Percentiles rank a stretch among this genome's conserved stretches.
Conservation (phyloP, 1,140 invertebrate species). For the Nymphalis io region DNA sequence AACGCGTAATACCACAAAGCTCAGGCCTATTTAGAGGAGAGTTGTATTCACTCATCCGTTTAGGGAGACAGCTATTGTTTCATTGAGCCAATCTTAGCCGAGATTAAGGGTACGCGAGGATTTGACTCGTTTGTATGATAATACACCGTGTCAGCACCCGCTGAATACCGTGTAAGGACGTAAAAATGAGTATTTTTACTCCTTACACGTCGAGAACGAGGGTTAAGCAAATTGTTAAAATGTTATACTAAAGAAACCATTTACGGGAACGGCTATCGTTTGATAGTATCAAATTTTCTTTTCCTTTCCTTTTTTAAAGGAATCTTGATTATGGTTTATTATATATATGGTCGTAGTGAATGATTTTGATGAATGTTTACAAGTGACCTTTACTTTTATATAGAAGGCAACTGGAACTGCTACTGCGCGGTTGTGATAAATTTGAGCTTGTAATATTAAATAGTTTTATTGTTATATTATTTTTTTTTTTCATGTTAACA, state of each 20-base stretch:
- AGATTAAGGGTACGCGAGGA: conserved; percentile 35
- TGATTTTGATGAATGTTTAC: no score
- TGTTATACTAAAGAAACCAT: background rate
- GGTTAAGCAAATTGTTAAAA: conserved; percentile 17
- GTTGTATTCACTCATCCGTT: conserved; percentile 45
- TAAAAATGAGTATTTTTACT: conserved; percentile 23
- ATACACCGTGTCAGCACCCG: conserved; percentile 13
- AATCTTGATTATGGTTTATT: no score
- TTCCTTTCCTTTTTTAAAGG: no score
- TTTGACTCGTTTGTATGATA: conserved; percentile 42
- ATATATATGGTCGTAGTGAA: no score
- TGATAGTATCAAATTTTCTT: no score
- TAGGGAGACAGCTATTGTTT: conserved; percentile 43
- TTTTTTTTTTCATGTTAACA: no score
- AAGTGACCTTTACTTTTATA: no score
- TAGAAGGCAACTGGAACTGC: no score
- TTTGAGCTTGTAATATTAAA: no score
- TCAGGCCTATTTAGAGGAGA: conserved; percentile 34
- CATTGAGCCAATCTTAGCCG: conserved; percentile 39
- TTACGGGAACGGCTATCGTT: no score
- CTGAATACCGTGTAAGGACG: conserved; percentile 19
- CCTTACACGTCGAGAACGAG: background rate
- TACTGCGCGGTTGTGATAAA: no score
- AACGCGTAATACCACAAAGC: conserved; percentile 31
- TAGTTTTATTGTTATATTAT: no score